Percentiles rank a stretch among this genome's conserved stretches.
phyloP scores from a whole-genome alignment of 2,797 vertebrate species.

The Pseudochirops cupreus region DNA sequence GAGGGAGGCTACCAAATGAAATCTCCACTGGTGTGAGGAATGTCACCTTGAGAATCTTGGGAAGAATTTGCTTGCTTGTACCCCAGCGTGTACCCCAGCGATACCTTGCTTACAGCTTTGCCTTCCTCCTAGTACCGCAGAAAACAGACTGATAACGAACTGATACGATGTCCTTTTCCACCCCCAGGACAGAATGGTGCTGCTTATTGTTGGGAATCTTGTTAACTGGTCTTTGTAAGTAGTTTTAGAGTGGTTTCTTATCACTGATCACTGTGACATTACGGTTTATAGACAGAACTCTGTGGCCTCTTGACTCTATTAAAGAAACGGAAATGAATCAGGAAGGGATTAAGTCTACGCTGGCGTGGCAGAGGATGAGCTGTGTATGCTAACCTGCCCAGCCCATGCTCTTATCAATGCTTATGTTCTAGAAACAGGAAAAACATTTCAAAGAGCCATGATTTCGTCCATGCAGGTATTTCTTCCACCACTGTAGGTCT shows the following conservation, averaged over 20 bases:
- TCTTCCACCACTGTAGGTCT: neutral
- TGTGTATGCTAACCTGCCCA: neutral
- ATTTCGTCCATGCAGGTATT: neutral
- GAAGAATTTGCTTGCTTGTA: neutral
- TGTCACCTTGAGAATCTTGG: neutral
- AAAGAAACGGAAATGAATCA: conserved; percentile 50
- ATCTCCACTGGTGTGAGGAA: fast-evolving
- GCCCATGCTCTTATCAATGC: neutral
- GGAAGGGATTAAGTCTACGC: neutral
- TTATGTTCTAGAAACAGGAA: conserved; percentile 15
- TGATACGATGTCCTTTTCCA: conserved; percentile 46
- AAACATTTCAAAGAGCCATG: neutral
- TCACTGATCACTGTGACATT: neutral
- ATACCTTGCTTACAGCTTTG: neutral
- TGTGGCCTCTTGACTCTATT: conserved; percentile 25
- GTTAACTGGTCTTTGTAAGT: conserved; percentile 91
- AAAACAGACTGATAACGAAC: neutral
- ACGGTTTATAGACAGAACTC: neutral
- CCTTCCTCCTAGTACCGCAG: neutral
- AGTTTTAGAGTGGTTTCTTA: conserved; percentile 42
- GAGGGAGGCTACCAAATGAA: neutral
- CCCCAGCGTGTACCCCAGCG: neutral
- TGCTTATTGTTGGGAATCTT: conserved; percentile 88
- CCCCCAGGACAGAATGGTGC: conserved; percentile 88
- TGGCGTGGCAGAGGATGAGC: neutral